Conservation (phyloP, 2,113 vertebrate species). For the Catharus fuscescens region DNA sequence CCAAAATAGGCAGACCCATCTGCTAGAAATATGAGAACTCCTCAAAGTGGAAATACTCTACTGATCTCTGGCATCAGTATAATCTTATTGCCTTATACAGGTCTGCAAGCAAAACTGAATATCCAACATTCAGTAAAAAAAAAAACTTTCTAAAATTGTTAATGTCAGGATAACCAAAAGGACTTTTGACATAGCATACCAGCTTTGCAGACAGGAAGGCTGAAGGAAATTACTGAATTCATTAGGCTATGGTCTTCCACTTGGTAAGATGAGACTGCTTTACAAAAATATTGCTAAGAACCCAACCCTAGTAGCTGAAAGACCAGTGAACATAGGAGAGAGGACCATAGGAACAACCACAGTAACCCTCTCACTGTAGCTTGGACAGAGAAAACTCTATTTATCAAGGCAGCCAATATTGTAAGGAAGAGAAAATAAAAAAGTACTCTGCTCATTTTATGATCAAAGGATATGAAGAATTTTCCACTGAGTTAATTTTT, state of each 20-base stretch:
- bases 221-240: background rate
- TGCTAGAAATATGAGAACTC: background rate
- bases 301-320: background rate
- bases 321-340: background rate
- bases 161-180: background rate
- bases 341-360: background rate
- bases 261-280: background rate
- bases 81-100: background rate
- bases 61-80: background rate
- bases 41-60: background rate
- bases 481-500: background rate
- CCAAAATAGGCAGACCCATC: background rate
- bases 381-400: background rate
- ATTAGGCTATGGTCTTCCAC: background rate
- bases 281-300: background rate
- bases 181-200: background rate
- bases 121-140: background rate
- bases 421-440: background rate
- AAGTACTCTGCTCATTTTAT: background rate
- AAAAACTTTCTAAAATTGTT: background rate
- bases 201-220: background rate
- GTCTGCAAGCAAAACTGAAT: background rate
- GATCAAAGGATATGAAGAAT: background rate
- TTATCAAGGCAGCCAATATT: background rate
- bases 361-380: background rate